These are phyloP conservation scores for Tarsius wallacei DNA, from an alignment of 2,797 vertebrate genomes.

Conservation along the genomic window DNA sequence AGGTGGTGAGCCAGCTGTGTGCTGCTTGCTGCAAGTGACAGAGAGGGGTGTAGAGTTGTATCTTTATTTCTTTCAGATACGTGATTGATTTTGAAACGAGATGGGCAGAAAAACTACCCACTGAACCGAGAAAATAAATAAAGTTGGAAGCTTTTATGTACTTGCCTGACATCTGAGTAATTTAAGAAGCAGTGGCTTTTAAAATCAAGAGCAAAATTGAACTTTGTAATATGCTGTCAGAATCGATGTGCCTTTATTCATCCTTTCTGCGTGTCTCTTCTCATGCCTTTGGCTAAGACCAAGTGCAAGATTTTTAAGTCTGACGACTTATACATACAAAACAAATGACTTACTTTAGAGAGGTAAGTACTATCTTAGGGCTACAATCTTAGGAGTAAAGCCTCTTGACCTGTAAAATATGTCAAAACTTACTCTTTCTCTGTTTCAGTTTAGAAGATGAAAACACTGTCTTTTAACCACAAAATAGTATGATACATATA, in stretches of 20 bases:
- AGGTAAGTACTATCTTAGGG: not conserved
- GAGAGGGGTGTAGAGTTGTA: constrained; percentile 10
- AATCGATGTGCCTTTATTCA: constrained; percentile 44
- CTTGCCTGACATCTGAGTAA: constrained; percentile 16
- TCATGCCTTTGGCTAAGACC: not conserved
- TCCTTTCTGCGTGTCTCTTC: constrained; percentile 6
- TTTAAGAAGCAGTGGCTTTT: constrained; percentile 62
- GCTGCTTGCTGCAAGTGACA: constrained; percentile 24
- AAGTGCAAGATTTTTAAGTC: constrained; percentile 49
- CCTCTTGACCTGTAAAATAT: not conserved
- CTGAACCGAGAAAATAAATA: constrained; percentile 16
- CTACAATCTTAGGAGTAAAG: not conserved
- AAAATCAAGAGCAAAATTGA: constrained; percentile 63
- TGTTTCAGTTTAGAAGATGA: not conserved
- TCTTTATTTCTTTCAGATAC: constrained; percentile 38
- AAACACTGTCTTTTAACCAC: not conserved
- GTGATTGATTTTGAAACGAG: constrained; percentile 44
- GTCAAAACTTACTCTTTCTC: not conserved
- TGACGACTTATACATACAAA: not conserved
- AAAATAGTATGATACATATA: not conserved
- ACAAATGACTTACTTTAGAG: not conserved
- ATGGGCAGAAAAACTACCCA: constrained; percentile 41
- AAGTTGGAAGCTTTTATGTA: not conserved
- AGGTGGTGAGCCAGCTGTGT: not conserved
- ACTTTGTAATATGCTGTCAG: constrained; percentile 52